Evolutionary conservation across 2,113 vertebrate genomes (phyloP), one percentile per base, ranked within the genome.

Genomic region (Sebastes fasciatus): DNA sequence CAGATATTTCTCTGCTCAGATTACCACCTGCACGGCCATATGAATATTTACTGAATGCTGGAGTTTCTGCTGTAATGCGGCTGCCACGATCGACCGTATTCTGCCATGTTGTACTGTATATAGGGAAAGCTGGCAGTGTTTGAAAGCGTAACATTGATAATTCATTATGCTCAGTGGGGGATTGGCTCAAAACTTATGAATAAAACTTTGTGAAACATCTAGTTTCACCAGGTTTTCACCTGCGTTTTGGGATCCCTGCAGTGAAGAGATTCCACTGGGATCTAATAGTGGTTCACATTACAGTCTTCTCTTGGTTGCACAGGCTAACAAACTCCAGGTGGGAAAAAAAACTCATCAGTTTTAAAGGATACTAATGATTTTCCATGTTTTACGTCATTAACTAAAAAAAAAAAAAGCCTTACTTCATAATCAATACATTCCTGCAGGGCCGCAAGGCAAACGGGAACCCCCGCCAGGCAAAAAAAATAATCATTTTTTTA

Each of bases 1-100:
- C 91, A 91, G 90, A 90, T 82, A 88, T 88, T 88, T 78, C 86
- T 85, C 88, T n/a, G 65, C 82, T 80, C 74, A 76, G 83, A 91
- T 81, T 79, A 88, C 90, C 89, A 91, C 90, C 86, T 89, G 89
- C 77, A 92, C 57, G 43, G 58, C 86, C 79, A 75, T 67, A 89
- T 88, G 87, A 93, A 91, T 91, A 91, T 88, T 87, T 80, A 92
- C 75, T 40, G 77, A 62, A 77, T 34, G 66, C 72, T 60, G 34
- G 79, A 68, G 71, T 66, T 66, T 58, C 66, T 48, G 74, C 68
- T 72, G 45, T 54, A 82, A 80, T 70, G 78, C 19, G 34, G 5
- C 34, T 51, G 65, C 63, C 70, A 64, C 82, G 51, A 73, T 74
- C 58, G 42, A 63, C 79, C 48, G n/a, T 67, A 64, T 79, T 81